Base-by-base conservation (phyloP, 2,797 vertebrate species). In the Parauchenoglanis ngamensis region DNA sequence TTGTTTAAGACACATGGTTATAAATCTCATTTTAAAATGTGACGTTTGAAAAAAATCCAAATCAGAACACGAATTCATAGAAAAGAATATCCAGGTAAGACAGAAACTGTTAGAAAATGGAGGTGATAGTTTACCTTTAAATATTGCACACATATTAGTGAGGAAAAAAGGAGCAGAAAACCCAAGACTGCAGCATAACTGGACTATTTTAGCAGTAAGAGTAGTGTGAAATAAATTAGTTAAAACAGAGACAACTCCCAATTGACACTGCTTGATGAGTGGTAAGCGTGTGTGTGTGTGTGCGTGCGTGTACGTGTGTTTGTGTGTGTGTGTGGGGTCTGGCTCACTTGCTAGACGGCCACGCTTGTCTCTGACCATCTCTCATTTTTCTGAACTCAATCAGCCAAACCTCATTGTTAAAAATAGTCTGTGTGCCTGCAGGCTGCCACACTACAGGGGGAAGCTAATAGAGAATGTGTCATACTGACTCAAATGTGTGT, bases 361-460 rank as follows among this genome's bases (percentile, higher is more conserved):
- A 73, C 61, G 28, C 81, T 86, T 80, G 40, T 88, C 83, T 87
- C 89, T 91, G 89, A 86, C 88, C 84, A 87, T 80, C 77, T 85
- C 81, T 89, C 90, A 86, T 90, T 89, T 87, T 77, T 86, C 61
- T 87, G 86, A 91, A 89, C 87, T 93, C 93, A 92, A 92, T 94
- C 92, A 94, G 93, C 91, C 90, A 93, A 94, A 93, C 94, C 94
- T 94, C 91, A 91, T 93, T 94, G 92, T 94, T 95, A 94, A 94
- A 94, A 95, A 94, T 95, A 94, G 94, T 94, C 89, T 82, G 91
- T 91, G 89, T 94, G 87, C 92, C 94, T 89, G 89, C 79, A 67
- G 91, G 94, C 93, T 57, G 88, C 85, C 88, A 92, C 89, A 89
- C 93, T 92, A 90, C 89, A 90, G 91, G 91, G 93, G 83, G 75